A percentile compares a stretch with the other conserved stretches of the same genome.
Evolutionary conservation across 2,888 invertebrate species (phyloP).

Genomic region (Parnassius apollo): DNA sequence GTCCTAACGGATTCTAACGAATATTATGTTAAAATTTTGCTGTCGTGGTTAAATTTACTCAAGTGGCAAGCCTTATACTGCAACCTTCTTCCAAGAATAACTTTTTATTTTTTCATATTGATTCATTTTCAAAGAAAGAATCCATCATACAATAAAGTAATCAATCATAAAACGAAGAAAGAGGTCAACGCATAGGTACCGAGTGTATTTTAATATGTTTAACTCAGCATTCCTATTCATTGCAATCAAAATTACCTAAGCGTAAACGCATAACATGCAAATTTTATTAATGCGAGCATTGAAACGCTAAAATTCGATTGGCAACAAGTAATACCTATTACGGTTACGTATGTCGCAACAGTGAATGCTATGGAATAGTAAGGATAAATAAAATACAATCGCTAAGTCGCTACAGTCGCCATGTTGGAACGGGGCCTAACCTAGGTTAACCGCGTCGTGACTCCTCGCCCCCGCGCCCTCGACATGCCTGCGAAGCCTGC

Average conservation of each 20-base stretch:
- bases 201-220: not conserved
- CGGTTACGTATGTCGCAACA: conserved; percentile 11
- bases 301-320: conserved; percentile 17
- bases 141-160: too few relatives aligned
- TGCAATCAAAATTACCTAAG: conserved; percentile 14
- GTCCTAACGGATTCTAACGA: too few relatives aligned
- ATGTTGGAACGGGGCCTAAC: conserved; percentile 52
- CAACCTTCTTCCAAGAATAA: too few relatives aligned
- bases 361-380: conserved; percentile 29
- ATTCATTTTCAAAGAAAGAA: too few relatives aligned
- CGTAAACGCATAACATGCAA: conserved; percentile 16
- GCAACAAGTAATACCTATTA: conserved; percentile 11
- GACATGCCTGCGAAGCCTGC: conserved; percentile 31
- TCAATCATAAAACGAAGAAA: conserved; percentile 16
- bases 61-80: too few relatives aligned
- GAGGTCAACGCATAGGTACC: conserved; percentile 7
- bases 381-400: conserved; percentile 30
- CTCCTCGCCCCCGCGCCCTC: conserved; percentile 39
- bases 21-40: too few relatives aligned
- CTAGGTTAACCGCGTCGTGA: conserved; percentile 74
- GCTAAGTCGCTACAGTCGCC: conserved; percentile 47
- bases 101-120: too few relatives aligned
- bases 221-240: conserved; percentile 15
- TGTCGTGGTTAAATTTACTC: too few relatives aligned
- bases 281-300: conserved; percentile 18